Percentiles rank a stretch among this genome's conserved stretches.
These are phyloP conservation scores for Gobiocypris rarus DNA, from an alignment of 2,113 vertebrate species.

Conservation along the genomic window DNA sequence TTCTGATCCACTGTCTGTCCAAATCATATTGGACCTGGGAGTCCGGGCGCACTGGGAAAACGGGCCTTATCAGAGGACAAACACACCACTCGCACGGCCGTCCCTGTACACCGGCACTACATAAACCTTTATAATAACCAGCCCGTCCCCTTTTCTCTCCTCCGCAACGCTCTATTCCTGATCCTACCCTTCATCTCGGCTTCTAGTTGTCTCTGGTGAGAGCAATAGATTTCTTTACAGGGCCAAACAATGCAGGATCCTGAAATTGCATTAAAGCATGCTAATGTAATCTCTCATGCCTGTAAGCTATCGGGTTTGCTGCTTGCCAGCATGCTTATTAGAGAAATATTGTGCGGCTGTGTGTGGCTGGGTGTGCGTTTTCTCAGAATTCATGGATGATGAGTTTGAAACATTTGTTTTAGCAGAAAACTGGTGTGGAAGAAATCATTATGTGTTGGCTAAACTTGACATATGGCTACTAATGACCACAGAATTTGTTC, in stretches of 20 bases:
- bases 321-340: conserved; percentile 45
- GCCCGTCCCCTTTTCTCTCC: neutral
- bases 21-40: conserved; percentile 31
- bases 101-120: neutral
- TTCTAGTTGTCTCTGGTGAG: conserved; percentile 43
- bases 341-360: conserved; percentile 19
- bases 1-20: conserved; percentile 20
- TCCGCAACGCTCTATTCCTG: neutral
- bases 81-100: neutral
- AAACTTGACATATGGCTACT: conserved; percentile 24
- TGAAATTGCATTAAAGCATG: conserved; percentile 50
- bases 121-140: conserved; percentile 29
- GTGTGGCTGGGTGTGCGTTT: conserved; percentile 18
- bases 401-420: conserved; percentile 14
- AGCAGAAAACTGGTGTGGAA: neutral
- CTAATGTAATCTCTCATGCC: conserved; percentile 46
- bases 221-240: conserved; percentile 52
- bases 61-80: conserved; percentile 35
- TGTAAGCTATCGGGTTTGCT: conserved; percentile 13
- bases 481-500: conserved; percentile 28
- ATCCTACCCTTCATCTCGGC: conserved; percentile 12
- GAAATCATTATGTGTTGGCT: conserved; percentile 17
- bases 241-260: conserved; percentile 46
- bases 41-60: conserved; percentile 5
- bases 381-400: conserved; percentile 13